Base-by-base conservation (phyloP, 1,140 invertebrate species). In the Pinna nobilis region DNA sequence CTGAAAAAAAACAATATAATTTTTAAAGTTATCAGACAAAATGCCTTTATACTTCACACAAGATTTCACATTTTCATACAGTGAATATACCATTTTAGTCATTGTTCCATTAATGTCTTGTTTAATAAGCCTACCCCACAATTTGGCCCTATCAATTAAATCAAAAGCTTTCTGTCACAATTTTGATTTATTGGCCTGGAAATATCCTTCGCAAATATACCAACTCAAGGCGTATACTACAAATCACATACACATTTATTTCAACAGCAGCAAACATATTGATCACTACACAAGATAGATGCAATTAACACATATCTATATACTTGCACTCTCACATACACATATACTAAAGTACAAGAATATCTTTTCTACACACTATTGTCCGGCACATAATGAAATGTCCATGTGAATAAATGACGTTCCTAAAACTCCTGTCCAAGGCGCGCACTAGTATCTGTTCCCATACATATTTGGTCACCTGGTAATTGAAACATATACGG, bases 41-140 rank as follows among this genome's bases (percentile, higher is more conserved):
- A 65, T 33, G 30, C 37, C 20, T 50, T 69, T 41, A 28, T 50
- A 30, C 15, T 47, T 25, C 15, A 74, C 65, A 49, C 49, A 68
- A 15, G 65, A 37, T 3, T 15, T 33, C 6, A 68, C 63, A 15
- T 49, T 60, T 9, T 11, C 15, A 51, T 74, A 74, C 7, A 75
- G 13, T 32, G 35, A 37, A 37, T 67, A 25, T 33, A 74, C 20
- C 50, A 50, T 20, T 41, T 23, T 25, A 20, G 53, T 50, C 41
- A 76, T 13, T 73, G 66, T 66, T 33, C 70, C 53, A 47, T 25
- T 3, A 15, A 66, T 59, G 25, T 53, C 61, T 15, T 53, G 11
- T 55, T 67, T 55, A 7, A 44, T 50, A 20, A 66, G 25, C 25
- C 57, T 68, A 68, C n/a, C 39, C 65, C 65, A 68, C 39, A 65